These are phyloP conservation scores for Cotesia vestalis DNA, from an alignment of 1,140 invertebrate genomes.

Conservation along the genomic window DNA sequence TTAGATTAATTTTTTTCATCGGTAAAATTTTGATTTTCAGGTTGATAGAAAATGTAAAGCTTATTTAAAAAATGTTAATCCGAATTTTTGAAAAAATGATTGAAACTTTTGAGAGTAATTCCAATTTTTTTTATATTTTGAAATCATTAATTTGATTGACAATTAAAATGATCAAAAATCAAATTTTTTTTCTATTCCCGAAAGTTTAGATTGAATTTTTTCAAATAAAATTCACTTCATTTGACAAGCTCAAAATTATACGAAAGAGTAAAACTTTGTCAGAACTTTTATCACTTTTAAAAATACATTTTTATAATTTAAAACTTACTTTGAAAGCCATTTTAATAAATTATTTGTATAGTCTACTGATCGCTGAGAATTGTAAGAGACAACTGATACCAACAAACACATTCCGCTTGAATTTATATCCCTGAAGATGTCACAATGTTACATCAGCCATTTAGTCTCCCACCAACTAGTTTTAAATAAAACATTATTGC, in stretches of 20 bases:
- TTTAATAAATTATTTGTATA: constrained; percentile 9
- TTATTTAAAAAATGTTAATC: constrained; percentile 22
- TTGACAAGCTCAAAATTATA: no score
- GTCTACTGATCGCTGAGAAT: constrained; percentile 30
- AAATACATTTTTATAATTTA: neutral
- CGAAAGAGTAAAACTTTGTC: neutral
- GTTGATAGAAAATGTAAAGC: neutral
- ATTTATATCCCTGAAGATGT: constrained; percentile 38
- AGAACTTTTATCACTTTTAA: neutral
- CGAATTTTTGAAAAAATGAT: no score
- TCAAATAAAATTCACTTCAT: no score
- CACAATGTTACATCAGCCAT: constrained; percentile 35
- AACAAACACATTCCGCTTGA: constrained; percentile 9
- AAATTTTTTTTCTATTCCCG: no score
- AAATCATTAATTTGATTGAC: no score
- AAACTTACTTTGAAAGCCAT: constrained; percentile 37
- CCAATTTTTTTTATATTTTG: no score
- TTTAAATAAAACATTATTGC: neutral
- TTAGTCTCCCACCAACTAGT: neutral
- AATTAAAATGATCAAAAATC: no score
- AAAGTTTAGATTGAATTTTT: no score
- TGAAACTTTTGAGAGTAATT: no score
- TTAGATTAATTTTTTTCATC: neutral
- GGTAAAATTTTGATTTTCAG: neutral
- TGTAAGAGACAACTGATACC: constrained; percentile 32